These are phyloP conservation scores for Epiblema foenella DNA, from an alignment of 2,888 invertebrate species.

Conservation along the genomic window DNA sequence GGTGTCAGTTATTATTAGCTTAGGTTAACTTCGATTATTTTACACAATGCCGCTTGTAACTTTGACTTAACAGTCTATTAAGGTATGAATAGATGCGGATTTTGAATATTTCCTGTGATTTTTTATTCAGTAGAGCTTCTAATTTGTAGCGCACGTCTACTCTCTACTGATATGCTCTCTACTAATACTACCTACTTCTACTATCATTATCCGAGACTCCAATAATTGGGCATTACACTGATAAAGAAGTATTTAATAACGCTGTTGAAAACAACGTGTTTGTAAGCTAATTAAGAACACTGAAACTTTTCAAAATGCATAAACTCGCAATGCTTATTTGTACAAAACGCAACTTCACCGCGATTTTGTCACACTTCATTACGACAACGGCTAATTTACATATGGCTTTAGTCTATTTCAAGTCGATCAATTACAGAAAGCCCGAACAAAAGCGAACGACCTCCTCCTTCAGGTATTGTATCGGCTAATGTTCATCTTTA, in stretches of 20 bases:
- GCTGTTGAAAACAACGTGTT: background rate
- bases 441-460: constrained; percentile 55
- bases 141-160: background rate
- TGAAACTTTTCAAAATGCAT: background rate
- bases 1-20: background rate
- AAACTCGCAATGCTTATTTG: background rate
- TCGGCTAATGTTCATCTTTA: constrained; percentile 62
- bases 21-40: background rate
- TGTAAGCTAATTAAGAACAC: background rate
- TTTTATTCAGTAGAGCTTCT: background rate
- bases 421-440: constrained; percentile 48
- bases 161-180: background rate
- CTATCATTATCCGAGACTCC: background rate
- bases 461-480: constrained; percentile 54
- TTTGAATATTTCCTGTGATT: background rate
- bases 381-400: background rate
- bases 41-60: background rate
- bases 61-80: too few relatives aligned
- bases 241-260: background rate
- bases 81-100: too few relatives aligned
- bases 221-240: background rate
- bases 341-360: background rate
- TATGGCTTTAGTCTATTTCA: background rate
- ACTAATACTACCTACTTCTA: background rate
- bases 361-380: background rate